phyloP scores from a whole-genome alignment of 2,797 vertebrate species.

The Darevskia nairensis region DNA sequence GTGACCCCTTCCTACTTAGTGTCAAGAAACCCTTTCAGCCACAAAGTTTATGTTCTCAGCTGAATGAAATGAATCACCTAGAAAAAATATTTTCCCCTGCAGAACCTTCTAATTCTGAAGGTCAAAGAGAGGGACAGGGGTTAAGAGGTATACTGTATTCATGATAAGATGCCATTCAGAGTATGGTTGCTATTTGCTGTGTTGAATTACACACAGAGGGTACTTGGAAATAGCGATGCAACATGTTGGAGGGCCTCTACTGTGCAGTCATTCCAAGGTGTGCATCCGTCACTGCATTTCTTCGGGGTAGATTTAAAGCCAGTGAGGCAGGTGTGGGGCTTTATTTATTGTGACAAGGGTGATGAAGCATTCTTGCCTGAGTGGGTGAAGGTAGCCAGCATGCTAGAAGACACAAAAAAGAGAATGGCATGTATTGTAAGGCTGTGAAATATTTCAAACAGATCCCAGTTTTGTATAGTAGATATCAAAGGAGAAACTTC shows the following conservation, averaged over 20 bases:
- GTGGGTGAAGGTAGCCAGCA: constrained; percentile 10
- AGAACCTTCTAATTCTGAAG: not conserved
- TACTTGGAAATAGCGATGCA: not conserved
- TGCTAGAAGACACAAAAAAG: constrained; percentile 3
- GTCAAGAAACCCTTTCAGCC: not conserved
- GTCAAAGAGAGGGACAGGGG: not conserved
- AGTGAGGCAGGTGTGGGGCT: not conserved
- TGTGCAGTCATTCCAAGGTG: constrained; percentile 8
- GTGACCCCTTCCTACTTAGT: not conserved
- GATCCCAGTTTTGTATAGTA: not conserved
- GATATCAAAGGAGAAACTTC: constrained; percentile 6
- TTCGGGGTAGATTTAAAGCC: not conserved
- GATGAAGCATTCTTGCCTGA: constrained; percentile 29
- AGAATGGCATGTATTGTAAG: not conserved
- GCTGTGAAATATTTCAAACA: constrained; percentile 2
- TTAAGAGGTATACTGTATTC: not conserved
- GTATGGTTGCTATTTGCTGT: not conserved
- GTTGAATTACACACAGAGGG: not conserved
- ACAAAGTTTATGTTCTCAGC: not conserved
- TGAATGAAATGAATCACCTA: not conserved
- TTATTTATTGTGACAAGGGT: constrained; percentile 35
- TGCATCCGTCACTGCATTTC: constrained; percentile 16
- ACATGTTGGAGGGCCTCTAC: not conserved
- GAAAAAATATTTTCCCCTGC: not conserved
- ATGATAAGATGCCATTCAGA: not conserved